A percentile compares a stretch with the other conserved stretches of the same genome.
Evolutionary conservation across 2,113 vertebrate species (phyloP).

Genomic region (Lontra canadensis): DNA sequence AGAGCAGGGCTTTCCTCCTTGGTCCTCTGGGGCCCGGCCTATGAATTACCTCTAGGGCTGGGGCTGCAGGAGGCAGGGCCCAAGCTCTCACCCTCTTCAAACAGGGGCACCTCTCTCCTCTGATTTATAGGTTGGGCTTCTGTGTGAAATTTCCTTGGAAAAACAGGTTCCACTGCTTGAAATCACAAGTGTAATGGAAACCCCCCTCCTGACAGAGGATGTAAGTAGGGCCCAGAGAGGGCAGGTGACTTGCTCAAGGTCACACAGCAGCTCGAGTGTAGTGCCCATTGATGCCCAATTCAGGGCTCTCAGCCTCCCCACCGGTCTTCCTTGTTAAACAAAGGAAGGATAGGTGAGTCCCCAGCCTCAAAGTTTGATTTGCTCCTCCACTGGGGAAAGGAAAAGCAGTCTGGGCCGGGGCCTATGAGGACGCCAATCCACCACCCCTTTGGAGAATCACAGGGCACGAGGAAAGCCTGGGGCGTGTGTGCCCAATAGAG

Average conservation of each 20-base stretch:
- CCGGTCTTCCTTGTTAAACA: background rate
- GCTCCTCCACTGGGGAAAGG: background rate
- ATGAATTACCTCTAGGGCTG: background rate
- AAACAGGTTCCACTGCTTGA: background rate
- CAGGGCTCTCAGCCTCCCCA: background rate
- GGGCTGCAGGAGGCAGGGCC: too few species aligned
- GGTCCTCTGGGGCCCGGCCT: background rate
- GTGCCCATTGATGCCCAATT: background rate
- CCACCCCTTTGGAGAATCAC: background rate
- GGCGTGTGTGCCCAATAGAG: fast-evolving
- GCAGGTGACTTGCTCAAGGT: background rate
- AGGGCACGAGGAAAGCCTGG: background rate
- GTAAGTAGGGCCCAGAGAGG: background rate
- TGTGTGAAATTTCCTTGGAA: background rate
- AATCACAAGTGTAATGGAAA: background rate
- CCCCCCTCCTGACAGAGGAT: background rate
- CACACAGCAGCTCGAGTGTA: background rate
- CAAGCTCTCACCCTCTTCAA: background rate
- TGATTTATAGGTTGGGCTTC: background rate
- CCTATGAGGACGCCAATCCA: background rate
- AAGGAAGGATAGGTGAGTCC: background rate
- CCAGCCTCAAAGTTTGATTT: background rate
- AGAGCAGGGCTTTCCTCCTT: background rate
- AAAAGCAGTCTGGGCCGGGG: background rate
- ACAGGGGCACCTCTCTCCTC: background rate